Evolutionary conservation across 2,113 vertebrate species (phyloP), one percentile per base, ranked within the genome.

Genomic region (Heterotilapia buettikoferi): DNA sequence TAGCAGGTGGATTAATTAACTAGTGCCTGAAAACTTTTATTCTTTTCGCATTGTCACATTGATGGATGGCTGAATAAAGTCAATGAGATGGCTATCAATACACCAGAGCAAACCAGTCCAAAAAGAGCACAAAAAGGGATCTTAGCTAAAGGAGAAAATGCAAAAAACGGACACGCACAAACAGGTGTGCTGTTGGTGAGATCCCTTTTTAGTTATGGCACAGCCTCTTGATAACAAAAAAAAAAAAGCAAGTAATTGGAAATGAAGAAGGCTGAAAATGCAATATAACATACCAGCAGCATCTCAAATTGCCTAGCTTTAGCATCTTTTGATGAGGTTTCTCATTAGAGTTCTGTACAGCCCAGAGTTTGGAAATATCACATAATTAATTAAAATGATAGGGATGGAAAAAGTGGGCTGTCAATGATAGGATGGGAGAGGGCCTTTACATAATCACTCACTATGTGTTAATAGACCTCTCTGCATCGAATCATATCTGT

Each of bases 1-100:
- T 96, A 96, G 95, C 94, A 92, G 96, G 97, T 96, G 97, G 97
- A 97, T 97, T 98, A 98, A 98, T 98, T 99, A 98, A 97, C 97
- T 97, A 94, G 95, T 95, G 95, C 96, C 96, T 92, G 96, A 92
- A 96, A 98, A 97, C 96, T 96, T 95, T 96, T 96, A 96, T 94
- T 98, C 97, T 97, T 95, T 96, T 68, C 92, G 95, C 57, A 63
- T 93, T 98, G 97, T 97, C 97, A 97, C 93, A 96, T 97, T 97
- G 97, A 98, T 96, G 97, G 97, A 98, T 97, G 92, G 95, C 89
- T 97, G 91, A 96, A 96, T 96, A 95, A 95, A 96, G 95, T 95
- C 95, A 95, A 93, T 93, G 94, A 96, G 95, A 96, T 96, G 92
- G 94, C 95, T 95, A 96, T 96, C 95, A 92, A 92, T 94, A 94